phyloP scores from a whole-genome alignment of 2,888 invertebrate genomes.

The Eulithis testata region DNA sequence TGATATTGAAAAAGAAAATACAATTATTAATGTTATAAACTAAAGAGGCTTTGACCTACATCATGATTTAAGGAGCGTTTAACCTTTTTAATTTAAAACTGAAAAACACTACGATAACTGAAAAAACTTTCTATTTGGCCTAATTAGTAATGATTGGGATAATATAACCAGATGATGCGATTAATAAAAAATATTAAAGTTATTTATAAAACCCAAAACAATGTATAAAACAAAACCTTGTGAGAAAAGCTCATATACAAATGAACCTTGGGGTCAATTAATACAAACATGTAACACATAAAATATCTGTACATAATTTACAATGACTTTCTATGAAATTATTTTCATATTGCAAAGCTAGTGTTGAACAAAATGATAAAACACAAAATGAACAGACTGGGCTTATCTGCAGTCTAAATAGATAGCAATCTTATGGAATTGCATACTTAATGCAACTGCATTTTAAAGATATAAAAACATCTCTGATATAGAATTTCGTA shows the following conservation, averaged over 20 bases:
- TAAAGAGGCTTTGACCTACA: slow-evolving; percentile 17
- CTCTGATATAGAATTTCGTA: not conserved
- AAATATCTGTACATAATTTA: slow-evolving; percentile 13
- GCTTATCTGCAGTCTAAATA: too few relatives aligned
- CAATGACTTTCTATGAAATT: slow-evolving; percentile 3
- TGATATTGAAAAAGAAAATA: slow-evolving; percentile 81
- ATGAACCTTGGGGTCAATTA: slow-evolving; percentile 6
- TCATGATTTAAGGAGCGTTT: not conserved
- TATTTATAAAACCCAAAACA: slow-evolving; percentile 2
- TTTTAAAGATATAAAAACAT: not conserved
- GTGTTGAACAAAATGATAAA: slow-evolving; percentile 1
- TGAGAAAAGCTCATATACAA: slow-evolving; percentile 4
- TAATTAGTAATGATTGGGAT: not conserved
- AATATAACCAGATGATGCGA: not conserved
- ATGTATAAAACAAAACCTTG: slow-evolving; percentile 1
- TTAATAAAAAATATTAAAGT: not conserved
- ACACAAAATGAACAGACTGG: not conserved
- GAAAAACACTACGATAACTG: slow-evolving; percentile 1
- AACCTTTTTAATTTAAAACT: not conserved
- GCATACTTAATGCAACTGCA: not conserved
- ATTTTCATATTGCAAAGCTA: slow-evolving; percentile 16
- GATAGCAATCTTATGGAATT: slow-evolving; percentile 1
- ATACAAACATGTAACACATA: slow-evolving; percentile 11
- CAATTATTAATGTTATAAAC: slow-evolving; percentile 59
- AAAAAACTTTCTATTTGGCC: not conserved